phyloP scores from a whole-genome alignment of 1,140 invertebrate species.

The Lepeophtheirus salmonis region DNA sequence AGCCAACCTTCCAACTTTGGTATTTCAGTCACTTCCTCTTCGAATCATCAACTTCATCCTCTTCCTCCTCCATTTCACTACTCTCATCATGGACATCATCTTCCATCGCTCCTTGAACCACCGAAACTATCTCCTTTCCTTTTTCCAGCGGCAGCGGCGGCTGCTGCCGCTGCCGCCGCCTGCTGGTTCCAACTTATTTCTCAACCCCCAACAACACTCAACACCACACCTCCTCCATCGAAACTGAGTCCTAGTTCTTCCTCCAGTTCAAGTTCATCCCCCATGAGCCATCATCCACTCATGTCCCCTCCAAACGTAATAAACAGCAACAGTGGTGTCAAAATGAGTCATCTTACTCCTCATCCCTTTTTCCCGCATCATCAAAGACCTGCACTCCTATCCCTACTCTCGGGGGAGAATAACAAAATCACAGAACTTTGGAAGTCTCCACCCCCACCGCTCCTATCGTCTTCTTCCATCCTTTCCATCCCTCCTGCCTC shows the following conservation, averaged over 20 bases:
- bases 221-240: neutral
- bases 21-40: neutral
- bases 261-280: slow-evolving; percentile 16
- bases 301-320: slow-evolving; percentile 20
- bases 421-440: neutral
- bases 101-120: slow-evolving; percentile 1
- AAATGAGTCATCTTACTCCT: neutral
- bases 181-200: neutral
- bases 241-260: slow-evolving; percentile 11
- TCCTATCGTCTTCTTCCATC: slow-evolving; percentile 7
- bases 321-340: slow-evolving; percentile 19
- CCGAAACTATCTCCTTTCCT: slow-evolving; percentile 18
- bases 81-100: slow-evolving; percentile 13
- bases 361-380: neutral
- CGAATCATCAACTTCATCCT: slow-evolving; percentile 18
- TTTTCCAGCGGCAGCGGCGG: slow-evolving; percentile 23
- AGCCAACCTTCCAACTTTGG: too few species aligned
- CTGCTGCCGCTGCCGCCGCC: slow-evolving; percentile 18
- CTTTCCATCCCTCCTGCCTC: slow-evolving; percentile 19
- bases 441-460: neutral
- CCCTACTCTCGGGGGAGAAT: neutral
- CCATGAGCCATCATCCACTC: slow-evolving; percentile 24
- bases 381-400: neutral
- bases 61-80: slow-evolving; percentile 15
- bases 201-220: neutral